Evolutionary conservation across 2,888 invertebrate species (phyloP).

Genomic region (Microdon myrmicae): DNA sequence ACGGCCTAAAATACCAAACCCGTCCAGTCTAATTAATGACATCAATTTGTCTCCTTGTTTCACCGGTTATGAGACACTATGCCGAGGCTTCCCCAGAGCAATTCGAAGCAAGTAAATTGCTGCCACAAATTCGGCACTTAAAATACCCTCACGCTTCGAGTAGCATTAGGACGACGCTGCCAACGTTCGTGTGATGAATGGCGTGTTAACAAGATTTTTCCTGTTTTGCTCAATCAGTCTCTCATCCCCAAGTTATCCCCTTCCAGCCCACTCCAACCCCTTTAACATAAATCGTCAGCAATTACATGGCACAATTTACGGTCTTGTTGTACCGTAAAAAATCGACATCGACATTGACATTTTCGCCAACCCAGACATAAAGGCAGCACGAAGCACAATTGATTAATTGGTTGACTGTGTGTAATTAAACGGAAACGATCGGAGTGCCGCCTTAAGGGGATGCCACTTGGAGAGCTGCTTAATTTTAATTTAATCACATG

Average conservation of each 20-base stretch:
- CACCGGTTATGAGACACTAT: slow-evolving; percentile 41
- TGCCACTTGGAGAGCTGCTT: slow-evolving; percentile 31
- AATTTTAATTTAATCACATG: slow-evolving; percentile 43
- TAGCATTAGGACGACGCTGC: slow-evolving; percentile 3
- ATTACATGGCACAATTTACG: slow-evolving; percentile 14
- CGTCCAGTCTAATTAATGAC: slow-evolving; percentile 60
- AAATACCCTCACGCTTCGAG: slow-evolving; percentile 55
- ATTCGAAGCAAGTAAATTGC: slow-evolving; percentile 51
- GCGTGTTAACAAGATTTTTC: slow-evolving; percentile 67
- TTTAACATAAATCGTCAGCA: slow-evolving; percentile 15
- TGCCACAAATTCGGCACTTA: slow-evolving; percentile 55
- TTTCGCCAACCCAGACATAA: no score
- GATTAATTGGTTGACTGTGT: slow-evolving; percentile 39
- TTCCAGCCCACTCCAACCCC: slow-evolving; percentile 16
- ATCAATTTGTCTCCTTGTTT: slow-evolving; percentile 60
- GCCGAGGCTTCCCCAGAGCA: no score
- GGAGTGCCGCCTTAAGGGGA: background rate
- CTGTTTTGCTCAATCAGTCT: slow-evolving; percentile 49
- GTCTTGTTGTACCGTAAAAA: slow-evolving; percentile 32
- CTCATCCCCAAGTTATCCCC: no score
- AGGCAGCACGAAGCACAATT: slow-evolving; percentile 22
- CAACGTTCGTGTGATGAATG: slow-evolving; percentile 62
- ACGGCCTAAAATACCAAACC: slow-evolving; percentile 3
- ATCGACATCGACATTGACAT: slow-evolving; percentile 47
- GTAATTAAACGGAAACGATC: slow-evolving; percentile 30